A percentile compares a stretch with the other conserved stretches of the same genome.
phyloP scores from a whole-genome alignment of 1,140 invertebrate species.

The Portunus trituberculatus region DNA sequence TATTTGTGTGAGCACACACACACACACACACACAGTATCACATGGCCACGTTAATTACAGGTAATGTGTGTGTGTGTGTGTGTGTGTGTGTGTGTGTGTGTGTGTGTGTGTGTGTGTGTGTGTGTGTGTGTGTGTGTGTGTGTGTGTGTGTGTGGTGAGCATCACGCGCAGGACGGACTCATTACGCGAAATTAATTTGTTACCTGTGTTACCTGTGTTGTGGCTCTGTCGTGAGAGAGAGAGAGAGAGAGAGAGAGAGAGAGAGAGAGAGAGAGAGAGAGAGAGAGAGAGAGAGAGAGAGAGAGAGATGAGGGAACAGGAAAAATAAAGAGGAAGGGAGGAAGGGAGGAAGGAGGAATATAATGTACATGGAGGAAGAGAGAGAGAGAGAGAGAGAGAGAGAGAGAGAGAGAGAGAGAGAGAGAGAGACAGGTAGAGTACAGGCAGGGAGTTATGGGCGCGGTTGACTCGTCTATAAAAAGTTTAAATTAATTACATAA shows the following conservation, averaged over 20 bases:
- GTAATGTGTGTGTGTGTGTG: constrained; percentile 15
- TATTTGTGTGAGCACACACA: constrained; percentile 54
- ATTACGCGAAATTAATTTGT: not conserved
- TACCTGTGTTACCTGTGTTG: not conserved
- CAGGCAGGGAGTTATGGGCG: not conserved
- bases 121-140: not conserved
- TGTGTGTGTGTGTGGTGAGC: not conserved
- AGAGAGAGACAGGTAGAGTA: not conserved
- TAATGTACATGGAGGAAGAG: no score
- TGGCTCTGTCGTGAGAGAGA: not conserved
- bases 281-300: not conserved
- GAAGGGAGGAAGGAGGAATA: not conserved
- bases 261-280: not conserved
- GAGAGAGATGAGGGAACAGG: not conserved
- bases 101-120: not conserved
- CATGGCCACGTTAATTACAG: constrained; percentile 33
- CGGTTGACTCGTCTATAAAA: not conserved
- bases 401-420: no score
- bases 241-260: not conserved
- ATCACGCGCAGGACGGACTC: not conserved
- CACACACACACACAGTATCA: constrained; percentile 48
- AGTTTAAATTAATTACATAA: not conserved
- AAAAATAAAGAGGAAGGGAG: not conserved
- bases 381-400: not conserved
- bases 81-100: not conserved